These are phyloP conservation scores for Vidua chalybeata DNA, from an alignment of 2,113 vertebrate species.

Conservation along the genomic window DNA sequence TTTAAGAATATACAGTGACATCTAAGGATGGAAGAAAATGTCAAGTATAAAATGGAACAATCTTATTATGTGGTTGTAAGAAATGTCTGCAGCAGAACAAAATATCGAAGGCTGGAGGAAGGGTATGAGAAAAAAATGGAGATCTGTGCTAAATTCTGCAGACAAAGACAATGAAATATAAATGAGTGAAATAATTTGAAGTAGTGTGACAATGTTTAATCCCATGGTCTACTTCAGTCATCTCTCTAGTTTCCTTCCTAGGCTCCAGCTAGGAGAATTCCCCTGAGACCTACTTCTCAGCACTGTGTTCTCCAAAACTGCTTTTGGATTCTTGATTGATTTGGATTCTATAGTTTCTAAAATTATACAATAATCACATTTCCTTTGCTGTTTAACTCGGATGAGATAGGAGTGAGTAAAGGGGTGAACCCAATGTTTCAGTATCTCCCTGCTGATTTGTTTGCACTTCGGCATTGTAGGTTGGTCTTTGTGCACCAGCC, in stretches of 20 bases:
- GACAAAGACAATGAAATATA: neutral
- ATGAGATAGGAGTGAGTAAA: neutral
- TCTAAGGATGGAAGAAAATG: neutral
- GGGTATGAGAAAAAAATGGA: fast-evolving
- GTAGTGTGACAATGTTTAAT: neutral
- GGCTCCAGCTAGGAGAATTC: neutral
- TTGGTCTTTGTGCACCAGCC: neutral
- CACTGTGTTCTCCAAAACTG: neutral
- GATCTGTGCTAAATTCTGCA: neutral
- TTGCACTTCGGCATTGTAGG: neutral
- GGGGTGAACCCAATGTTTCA: fast-evolving
- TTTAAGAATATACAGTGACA: neutral
- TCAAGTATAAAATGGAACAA: neutral
- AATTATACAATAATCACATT: fast-evolving
- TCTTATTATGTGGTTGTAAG: neutral
- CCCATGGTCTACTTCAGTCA: neutral
- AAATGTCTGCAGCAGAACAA: neutral
- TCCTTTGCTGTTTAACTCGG: neutral
- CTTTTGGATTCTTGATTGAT: neutral
- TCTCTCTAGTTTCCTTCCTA: neutral
- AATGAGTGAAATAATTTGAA: neutral
- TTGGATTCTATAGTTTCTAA: neutral
- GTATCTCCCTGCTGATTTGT: neutral
- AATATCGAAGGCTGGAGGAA: neutral
- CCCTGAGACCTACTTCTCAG: neutral